These are phyloP conservation scores for Suricata suricatta DNA, from an alignment of 2,113 vertebrate species.

Conservation along the genomic window DNA sequence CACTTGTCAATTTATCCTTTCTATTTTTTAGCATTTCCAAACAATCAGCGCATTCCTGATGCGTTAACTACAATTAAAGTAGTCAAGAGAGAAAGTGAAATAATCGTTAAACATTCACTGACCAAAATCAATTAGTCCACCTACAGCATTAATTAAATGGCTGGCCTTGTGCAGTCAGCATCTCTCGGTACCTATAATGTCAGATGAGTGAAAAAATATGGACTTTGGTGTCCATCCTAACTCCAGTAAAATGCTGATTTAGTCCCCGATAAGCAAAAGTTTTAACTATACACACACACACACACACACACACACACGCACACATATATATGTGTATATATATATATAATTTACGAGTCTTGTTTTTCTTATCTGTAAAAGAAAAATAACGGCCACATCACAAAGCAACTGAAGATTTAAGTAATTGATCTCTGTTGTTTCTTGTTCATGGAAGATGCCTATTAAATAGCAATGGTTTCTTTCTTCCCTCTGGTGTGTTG, in stretches of 20 bases:
- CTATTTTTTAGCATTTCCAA: conserved; percentile 3
- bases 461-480: background rate
- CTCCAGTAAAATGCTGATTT: background rate
- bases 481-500: background rate
- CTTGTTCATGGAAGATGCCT: background rate
- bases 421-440: background rate
- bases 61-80: background rate
- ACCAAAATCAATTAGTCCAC: conserved; percentile 53
- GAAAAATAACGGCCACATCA: background rate
- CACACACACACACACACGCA: no score
- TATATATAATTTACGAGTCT: background rate
- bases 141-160: conserved; percentile 52
- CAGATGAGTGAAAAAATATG: background rate
- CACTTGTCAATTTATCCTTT: background rate
- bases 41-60: conserved; percentile 42
- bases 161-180: conserved; percentile 12
- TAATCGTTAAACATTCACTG: conserved; percentile 46
- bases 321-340: no score
- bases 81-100: conserved; percentile 17
- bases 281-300: no score
- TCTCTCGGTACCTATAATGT: background rate
- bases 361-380: background rate
- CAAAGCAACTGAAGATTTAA: background rate
- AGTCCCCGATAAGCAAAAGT: background rate
- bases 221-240: background rate